Evolutionary conservation across 2,888 invertebrate species (phyloP).

Genomic region (Girardia tigrina): DNA sequence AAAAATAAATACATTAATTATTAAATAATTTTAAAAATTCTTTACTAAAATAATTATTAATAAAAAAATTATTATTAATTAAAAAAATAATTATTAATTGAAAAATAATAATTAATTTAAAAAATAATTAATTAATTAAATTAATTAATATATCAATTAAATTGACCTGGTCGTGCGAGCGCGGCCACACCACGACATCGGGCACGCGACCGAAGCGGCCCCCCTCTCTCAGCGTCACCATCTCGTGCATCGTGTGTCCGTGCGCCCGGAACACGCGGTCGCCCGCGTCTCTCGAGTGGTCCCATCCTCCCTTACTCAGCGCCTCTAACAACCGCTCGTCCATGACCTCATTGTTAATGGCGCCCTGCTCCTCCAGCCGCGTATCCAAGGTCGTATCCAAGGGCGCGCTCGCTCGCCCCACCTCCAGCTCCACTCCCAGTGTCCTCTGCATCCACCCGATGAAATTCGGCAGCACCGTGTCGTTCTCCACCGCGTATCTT

Average conservation of each 20-base stretch:
- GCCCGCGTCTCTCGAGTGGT: constrained; percentile 61
- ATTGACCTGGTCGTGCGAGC: constrained; percentile 65
- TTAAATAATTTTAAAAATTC: too few species aligned
- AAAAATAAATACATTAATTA: too few species aligned
- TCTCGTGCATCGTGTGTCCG: constrained; percentile 76
- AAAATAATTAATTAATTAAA: too few species aligned
- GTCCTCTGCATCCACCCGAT: constrained; percentile 65
- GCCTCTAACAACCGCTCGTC: constrained; percentile 56
- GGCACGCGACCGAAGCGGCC: constrained; percentile 69
- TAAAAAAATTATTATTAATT: too few species aligned
- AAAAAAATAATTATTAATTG: too few species aligned
- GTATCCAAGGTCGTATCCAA: neutral
- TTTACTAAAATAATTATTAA: too few species aligned
- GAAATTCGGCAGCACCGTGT: constrained; percentile 61
- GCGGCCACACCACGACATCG: constrained; percentile 83
- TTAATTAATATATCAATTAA: too few species aligned
- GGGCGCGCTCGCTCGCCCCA: constrained; percentile 35
- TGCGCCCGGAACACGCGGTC: constrained; percentile 76
- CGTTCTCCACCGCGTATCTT: constrained; percentile 55
- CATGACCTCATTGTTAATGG: neutral
- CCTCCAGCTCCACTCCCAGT: constrained; percentile 58
- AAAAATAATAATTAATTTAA: too few species aligned
- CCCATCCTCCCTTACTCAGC: constrained; percentile 54
- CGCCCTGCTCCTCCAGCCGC: too few species aligned
- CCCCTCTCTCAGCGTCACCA: constrained; percentile 60